Evolutionary conservation across 92 coral and sea anemone genomes (phyloP).

Genomic region (Scolanthus callimorphus): DNA sequence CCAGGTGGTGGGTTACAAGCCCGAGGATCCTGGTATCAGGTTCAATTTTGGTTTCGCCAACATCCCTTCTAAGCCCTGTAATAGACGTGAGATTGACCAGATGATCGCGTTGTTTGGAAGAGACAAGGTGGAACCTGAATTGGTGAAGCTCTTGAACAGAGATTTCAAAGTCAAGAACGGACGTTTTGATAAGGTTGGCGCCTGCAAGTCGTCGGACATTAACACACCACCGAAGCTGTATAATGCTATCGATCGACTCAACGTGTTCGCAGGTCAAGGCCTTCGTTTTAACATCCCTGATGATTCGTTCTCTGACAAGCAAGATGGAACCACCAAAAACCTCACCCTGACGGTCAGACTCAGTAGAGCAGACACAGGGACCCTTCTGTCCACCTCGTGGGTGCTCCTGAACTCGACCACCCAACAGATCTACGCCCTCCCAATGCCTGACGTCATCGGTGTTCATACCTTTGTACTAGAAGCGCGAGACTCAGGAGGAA

Average conservation of each 20-base stretch:
- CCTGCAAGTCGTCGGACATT: slow-evolving; percentile 4
- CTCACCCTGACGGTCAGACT: slow-evolving; percentile 38
- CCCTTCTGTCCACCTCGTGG: slow-evolving; percentile 49
- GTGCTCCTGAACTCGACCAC: slow-evolving; percentile 39
- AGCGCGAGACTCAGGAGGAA: slow-evolving; percentile 64
- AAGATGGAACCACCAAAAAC: slow-evolving; percentile 57
- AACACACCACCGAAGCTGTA: slow-evolving; percentile 42
- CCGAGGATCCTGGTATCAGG: slow-evolving; percentile 19
- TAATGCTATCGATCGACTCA: slow-evolving; percentile 45
- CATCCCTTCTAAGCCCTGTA: slow-evolving; percentile 27
- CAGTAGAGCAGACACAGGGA: slow-evolving; percentile 10
- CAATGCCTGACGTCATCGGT: slow-evolving; percentile 43
- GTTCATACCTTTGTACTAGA: slow-evolving; percentile 58
- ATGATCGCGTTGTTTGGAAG: slow-evolving; percentile 31
- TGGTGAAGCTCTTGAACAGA: slow-evolving; percentile 2
- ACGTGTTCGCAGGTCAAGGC: slow-evolving; percentile 49
- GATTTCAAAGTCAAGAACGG: slow-evolving; percentile 19
- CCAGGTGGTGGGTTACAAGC: slow-evolving; percentile 31
- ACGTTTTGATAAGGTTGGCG: slow-evolving; percentile 26
- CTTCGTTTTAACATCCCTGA: slow-evolving; percentile 38
- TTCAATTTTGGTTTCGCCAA: slow-evolving; percentile 32
- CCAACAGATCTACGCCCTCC: slow-evolving; percentile 77
- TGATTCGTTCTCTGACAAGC: slow-evolving; percentile 50
- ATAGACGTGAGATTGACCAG: slow-evolving; percentile 1
- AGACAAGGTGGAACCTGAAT: neutral